phyloP scores from a whole-genome alignment of 2,888 invertebrate species.

The Spialia ferax region DNA sequence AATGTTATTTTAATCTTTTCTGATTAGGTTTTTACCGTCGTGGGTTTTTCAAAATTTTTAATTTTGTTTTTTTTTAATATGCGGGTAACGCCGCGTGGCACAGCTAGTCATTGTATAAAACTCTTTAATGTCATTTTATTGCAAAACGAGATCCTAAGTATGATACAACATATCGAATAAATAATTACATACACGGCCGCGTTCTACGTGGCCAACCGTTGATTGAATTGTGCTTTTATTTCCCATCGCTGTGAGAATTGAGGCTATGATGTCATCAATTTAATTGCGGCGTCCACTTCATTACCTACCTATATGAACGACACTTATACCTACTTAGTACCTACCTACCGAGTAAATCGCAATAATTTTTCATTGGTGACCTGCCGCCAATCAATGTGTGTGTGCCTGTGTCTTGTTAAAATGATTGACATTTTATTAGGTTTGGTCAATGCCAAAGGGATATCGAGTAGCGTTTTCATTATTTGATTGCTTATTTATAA shows the following conservation, averaged over 20 bases:
- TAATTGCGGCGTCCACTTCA: conserved; percentile 77
- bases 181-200: conserved; percentile 21
- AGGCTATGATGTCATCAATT: conserved; percentile 80
- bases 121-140: too few species aligned
- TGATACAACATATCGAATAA: conserved; percentile 1
- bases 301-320: conserved; percentile 63
- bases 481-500: too few species aligned
- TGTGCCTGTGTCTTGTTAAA: background rate
- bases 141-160: background rate
- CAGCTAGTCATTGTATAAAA: too few species aligned
- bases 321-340: background rate
- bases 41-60: too few species aligned
- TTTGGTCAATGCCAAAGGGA: too few species aligned
- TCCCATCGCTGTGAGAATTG: conserved; percentile 68
- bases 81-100: too few species aligned
- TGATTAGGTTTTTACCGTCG: too few species aligned
- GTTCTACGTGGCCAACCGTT: conserved; percentile 52
- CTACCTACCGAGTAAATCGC: too few species aligned
- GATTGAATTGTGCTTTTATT: conserved; percentile 80
- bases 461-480: too few species aligned
- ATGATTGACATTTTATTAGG: too few species aligned
- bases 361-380: background rate
- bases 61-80: too few species aligned
- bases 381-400: background rate
- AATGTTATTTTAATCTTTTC: too few species aligned